Evolutionary conservation across 2,888 invertebrate genomes (phyloP), one percentile per base, ranked within the genome.

Genomic region (Drosophila diplacantha): DNA sequence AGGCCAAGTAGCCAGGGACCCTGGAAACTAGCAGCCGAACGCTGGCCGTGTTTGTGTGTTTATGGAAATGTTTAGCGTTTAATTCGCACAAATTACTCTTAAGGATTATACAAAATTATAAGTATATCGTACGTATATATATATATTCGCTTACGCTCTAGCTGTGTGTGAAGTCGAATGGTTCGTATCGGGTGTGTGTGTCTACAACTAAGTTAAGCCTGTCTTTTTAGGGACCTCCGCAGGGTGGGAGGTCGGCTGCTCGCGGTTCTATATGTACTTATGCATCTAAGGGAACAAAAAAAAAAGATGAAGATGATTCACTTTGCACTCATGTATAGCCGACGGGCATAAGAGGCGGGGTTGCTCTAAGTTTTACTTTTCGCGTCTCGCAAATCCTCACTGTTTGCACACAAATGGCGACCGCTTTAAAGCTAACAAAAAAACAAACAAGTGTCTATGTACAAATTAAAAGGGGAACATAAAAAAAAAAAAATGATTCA

Each of bases 341-440:
- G 34, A n/a, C 16, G 16, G 12, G 22, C 20, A 22, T 43, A 38
- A 46, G 37, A 16, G 22, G 52, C 20, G 32, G 32, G 54, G 29
- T 53, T 52, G 46, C 68, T 58, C 60, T 58, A 77, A 77, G 81
- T 78, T 81, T 71, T 22, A 76, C 69, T 74, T 75, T 63, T 59
- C 50, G 47, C 34, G 39, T 58, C 50, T 58, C 53, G 52, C 56
- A 55, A 47, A 51, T 52, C 55, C 63, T 68, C 44, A 52, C 38
- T 37, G 31, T 60, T 77, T 77, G 65, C 57, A 34, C 78, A 54
- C 66, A 72, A 79, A 76, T 76, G 78, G 80, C 80, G 72, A 54
- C 64, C 52, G 72, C 74, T 54, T 72, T 81, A 75, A 63, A 68
- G 81, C 76, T 72, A 71, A 44, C 26, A 49, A 66, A 69, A 72